Percentiles rank a stretch among this genome's conserved stretches.
These are phyloP conservation scores for Ditylenchus dipsaci DNA, from an alignment of 1,140 invertebrate species.

Conservation along the genomic window DNA sequence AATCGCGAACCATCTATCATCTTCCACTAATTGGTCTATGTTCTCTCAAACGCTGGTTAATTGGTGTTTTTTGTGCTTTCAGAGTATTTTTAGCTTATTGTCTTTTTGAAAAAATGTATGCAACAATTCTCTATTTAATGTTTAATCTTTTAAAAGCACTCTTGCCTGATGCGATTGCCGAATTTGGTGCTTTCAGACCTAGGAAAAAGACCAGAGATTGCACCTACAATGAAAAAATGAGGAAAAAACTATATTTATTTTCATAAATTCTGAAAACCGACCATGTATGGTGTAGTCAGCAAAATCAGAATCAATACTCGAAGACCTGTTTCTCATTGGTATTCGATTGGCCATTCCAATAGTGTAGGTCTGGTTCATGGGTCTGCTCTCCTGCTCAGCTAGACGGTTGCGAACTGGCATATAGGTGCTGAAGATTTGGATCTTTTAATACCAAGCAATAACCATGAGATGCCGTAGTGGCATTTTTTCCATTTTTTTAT, in stretches of 20 bases:
- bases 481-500: too few species aligned
- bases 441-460: too few species aligned
- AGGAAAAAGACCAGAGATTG: constrained; percentile 9
- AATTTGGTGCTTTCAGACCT: not conserved
- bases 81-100: not conserved
- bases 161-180: not conserved
- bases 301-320: constrained; percentile 32
- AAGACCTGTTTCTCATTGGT: constrained; percentile 21
- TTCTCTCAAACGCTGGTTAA: not conserved
- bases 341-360: constrained; percentile 14
- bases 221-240: constrained; percentile 3
- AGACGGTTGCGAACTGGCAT: constrained; percentile 25
- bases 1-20: not conserved
- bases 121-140: not conserved
- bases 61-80: not conserved
- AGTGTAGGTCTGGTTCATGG: constrained; percentile 36
- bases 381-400: constrained; percentile 29
- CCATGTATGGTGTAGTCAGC: constrained; percentile 34
- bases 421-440: constrained; percentile 3
- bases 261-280: not conserved
- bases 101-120: not conserved
- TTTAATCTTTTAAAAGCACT: not conserved
- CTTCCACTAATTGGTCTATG: not conserved
- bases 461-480: too few species aligned
- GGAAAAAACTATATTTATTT: constrained; percentile 12